Percentiles rank a stretch among this genome's conserved stretches.
Evolutionary conservation across 2,888 invertebrate genomes (phyloP).

Genomic region (Apotomis capreana): DNA sequence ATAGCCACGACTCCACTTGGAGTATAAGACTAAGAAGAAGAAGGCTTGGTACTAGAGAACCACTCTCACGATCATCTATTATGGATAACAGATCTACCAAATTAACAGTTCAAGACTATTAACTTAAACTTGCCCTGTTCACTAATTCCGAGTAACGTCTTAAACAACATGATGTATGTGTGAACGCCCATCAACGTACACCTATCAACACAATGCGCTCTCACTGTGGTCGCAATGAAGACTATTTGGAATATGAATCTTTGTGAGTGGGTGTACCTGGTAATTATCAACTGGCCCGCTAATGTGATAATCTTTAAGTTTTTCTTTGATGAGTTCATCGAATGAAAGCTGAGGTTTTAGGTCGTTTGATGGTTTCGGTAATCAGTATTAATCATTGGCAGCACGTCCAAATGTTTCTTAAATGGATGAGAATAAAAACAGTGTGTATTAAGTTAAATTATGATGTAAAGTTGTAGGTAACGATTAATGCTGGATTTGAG

Average conservation of each 20-base stretch:
- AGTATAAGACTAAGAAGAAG: too few relatives aligned
- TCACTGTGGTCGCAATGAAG: constrained; percentile 14
- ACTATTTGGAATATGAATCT: not conserved
- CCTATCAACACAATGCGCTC: constrained; percentile 25
- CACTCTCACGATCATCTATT: constrained; percentile 69
- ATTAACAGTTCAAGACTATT: constrained; percentile 70
- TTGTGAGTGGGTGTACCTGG: constrained; percentile 44
- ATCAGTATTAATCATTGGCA: constrained; percentile 42
- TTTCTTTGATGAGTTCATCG: constrained; percentile 78
- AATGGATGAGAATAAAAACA: constrained; percentile 1
- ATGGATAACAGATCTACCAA: constrained; percentile 69
- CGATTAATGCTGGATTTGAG: too few relatives aligned
- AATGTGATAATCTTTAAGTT: constrained; percentile 76
- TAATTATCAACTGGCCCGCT: constrained; percentile 75
- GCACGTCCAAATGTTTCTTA: constrained; percentile 1
- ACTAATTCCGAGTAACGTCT: constrained; percentile 75
- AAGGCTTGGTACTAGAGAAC: not conserved
- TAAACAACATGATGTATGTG: constrained; percentile 79
- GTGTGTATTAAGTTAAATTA: not conserved
- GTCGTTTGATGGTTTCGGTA: constrained; percentile 41
- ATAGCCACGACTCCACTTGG: too few relatives aligned
- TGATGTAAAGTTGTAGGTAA: too few relatives aligned
- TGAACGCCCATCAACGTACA: constrained; percentile 74
- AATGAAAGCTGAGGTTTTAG: constrained; percentile 47
- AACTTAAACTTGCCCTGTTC: constrained; percentile 56